Percentiles rank a stretch among this genome's conserved stretches.
Evolutionary conservation across 2,888 invertebrate species (phyloP).

Genomic region (Pasiphila rectangulata): DNA sequence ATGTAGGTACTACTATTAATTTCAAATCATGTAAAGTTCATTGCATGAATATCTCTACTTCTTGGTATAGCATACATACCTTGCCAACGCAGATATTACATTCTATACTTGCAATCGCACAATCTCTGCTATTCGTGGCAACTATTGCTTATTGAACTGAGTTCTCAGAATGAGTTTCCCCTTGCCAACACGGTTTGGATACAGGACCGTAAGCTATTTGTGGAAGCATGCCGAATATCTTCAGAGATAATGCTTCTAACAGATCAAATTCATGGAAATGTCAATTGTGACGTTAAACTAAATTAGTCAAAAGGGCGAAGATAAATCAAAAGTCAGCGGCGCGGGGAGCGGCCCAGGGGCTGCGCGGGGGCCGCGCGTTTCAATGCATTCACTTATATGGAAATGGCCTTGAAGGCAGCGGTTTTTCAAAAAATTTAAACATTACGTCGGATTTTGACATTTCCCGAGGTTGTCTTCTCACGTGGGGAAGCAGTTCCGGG

Average conservation of each 20-base stretch:
- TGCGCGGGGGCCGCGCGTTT: no score
- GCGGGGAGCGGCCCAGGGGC: no score
- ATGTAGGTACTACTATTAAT: background rate
- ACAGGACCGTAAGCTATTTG: slow-evolving; percentile 10
- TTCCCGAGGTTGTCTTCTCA: no score
- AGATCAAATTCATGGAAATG: no score
- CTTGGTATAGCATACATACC: background rate
- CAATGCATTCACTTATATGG: no score
- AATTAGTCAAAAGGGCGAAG: no score
- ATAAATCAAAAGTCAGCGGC: no score
- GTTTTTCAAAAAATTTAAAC: no score
- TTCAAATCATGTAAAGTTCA: background rate
- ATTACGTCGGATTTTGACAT: no score
- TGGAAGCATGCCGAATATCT: slow-evolving; percentile 2
- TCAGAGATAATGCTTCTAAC: background rate
- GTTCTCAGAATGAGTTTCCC: slow-evolving; percentile 18
- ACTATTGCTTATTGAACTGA: slow-evolving; percentile 34
- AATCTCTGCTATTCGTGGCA: slow-evolving; percentile 7
- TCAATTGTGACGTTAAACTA: no score
- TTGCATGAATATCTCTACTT: background rate
- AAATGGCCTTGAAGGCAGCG: no score
- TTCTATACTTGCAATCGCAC: background rate
- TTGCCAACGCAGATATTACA: background rate
- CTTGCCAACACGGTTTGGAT: slow-evolving; percentile 1
- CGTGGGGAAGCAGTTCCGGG: no score